Conservation (phyloP, 1,140 invertebrate genomes). For the Manduca sexta region DNA sequence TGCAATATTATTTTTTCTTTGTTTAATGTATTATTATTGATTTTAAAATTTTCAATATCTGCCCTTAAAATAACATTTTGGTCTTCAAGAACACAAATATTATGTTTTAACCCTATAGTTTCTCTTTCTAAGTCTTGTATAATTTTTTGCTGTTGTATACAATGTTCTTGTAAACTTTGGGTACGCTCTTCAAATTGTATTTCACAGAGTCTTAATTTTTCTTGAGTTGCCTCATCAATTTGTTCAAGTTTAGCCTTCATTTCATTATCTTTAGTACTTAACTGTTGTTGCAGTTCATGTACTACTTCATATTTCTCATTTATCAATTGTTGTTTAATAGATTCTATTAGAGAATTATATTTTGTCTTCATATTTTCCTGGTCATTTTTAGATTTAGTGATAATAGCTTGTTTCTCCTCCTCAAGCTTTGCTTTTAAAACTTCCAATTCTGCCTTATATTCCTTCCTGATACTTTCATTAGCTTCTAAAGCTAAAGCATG, state of each 20-base stretch:
- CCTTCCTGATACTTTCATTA: slow-evolving; percentile 66
- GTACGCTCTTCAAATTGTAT: slow-evolving; percentile 68
- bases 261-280: slow-evolving; percentile 48
- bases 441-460: slow-evolving; percentile 66
- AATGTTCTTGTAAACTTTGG: slow-evolving; percentile 51
- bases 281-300: slow-evolving; percentile 41
- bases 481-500: slow-evolving; percentile 67
- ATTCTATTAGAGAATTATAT: slow-evolving; percentile 45
- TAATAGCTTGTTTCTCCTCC: slow-evolving; percentile 58
- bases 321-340: slow-evolving; percentile 36
- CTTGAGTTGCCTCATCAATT: slow-evolving; percentile 58
- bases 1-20: slow-evolving; percentile 27
- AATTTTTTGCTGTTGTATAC: slow-evolving; percentile 43
- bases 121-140: slow-evolving; percentile 47
- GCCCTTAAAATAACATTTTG: slow-evolving; percentile 34
- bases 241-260: slow-evolving; percentile 65
- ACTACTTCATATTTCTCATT: slow-evolving; percentile 56
- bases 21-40: slow-evolving; percentile 35
- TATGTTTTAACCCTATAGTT: slow-evolving; percentile 48
- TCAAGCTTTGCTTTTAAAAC: slow-evolving; percentile 58
- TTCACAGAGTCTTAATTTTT: slow-evolving; percentile 64
- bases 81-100: slow-evolving; percentile 37
- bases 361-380: slow-evolving; percentile 52
- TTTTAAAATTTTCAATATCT: slow-evolving; percentile 41
- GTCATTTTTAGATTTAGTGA: slow-evolving; percentile 49